Conservation (phyloP, 2,113 vertebrate species). For the Furnarius figulus region DNA sequence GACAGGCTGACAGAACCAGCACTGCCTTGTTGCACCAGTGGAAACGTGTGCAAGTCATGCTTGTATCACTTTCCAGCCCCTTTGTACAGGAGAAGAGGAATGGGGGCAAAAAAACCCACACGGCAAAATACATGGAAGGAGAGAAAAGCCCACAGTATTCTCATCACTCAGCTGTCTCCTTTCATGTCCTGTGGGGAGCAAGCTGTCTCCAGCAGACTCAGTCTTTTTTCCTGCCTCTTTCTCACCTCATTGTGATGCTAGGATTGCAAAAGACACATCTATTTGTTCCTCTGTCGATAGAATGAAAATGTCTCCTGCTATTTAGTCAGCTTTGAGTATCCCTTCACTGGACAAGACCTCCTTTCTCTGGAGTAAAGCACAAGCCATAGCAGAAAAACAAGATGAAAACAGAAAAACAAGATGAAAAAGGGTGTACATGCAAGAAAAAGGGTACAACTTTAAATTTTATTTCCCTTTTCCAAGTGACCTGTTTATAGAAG, state of each 20-base stretch:
- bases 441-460: background rate
- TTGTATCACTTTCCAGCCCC: background rate
- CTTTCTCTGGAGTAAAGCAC: background rate
- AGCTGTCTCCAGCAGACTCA: background rate
- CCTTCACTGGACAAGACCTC: background rate
- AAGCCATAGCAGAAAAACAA: background rate
- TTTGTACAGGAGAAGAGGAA: background rate
- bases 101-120: background rate
- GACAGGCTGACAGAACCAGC: background rate
- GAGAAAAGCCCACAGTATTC: background rate
- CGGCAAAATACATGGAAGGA: background rate
- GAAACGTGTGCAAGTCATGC: fast-evolving
- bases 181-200: background rate
- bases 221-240: background rate
- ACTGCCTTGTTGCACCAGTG: background rate
- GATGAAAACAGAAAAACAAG: background rate
- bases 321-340: background rate
- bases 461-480: background rate
- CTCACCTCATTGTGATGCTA: background rate
- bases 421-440: background rate
- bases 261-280: background rate
- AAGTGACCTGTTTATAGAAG: background rate
- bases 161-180: background rate
- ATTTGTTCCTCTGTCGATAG: background rate
- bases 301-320: background rate